Evolutionary conservation across 2,888 invertebrate species (phyloP).

Genomic region (Clivina fossor): DNA sequence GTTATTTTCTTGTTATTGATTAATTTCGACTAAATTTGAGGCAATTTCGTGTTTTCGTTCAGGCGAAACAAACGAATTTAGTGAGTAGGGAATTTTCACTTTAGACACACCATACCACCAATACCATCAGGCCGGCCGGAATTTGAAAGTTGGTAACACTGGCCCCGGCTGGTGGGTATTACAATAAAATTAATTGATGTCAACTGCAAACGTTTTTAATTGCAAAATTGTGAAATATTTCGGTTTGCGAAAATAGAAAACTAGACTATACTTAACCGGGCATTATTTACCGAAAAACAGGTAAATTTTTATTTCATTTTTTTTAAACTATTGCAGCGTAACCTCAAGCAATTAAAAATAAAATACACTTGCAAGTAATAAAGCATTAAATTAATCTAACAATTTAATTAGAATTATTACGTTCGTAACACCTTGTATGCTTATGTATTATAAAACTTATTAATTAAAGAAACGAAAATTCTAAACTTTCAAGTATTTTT

Average conservation of each 20-base stretch:
- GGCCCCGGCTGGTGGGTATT: neutral
- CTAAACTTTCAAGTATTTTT: neutral
- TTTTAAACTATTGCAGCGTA: too few relatives aligned
- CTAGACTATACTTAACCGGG: too few relatives aligned
- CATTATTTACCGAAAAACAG: too few relatives aligned
- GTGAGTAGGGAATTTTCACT: slow-evolving; percentile 26
- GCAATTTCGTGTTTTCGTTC: slow-evolving; percentile 20
- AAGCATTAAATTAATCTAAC: slow-evolving; percentile 18
- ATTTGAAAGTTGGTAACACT: slow-evolving; percentile 20
- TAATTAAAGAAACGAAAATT: neutral
- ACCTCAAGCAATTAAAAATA: too few relatives aligned
- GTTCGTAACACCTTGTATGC: too few relatives aligned
- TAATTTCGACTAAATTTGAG: slow-evolving; percentile 22
- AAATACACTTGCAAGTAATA: too few relatives aligned
- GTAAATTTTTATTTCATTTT: too few relatives aligned
- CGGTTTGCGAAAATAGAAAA: slow-evolving; percentile 13
- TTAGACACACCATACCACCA: too few relatives aligned
- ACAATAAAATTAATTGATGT: slow-evolving; percentile 17
- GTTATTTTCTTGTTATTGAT: slow-evolving; percentile 29
- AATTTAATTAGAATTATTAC: slow-evolving; percentile 4
- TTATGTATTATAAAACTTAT: too few relatives aligned
- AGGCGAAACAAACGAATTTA: slow-evolving; percentile 12
- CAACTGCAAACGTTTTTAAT: slow-evolving; percentile 14
- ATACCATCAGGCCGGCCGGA: too few relatives aligned
- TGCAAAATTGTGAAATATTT: slow-evolving; percentile 24